Evolutionary conservation across 2,113 vertebrate species (phyloP).

Genomic region (Mixornis gularis): DNA sequence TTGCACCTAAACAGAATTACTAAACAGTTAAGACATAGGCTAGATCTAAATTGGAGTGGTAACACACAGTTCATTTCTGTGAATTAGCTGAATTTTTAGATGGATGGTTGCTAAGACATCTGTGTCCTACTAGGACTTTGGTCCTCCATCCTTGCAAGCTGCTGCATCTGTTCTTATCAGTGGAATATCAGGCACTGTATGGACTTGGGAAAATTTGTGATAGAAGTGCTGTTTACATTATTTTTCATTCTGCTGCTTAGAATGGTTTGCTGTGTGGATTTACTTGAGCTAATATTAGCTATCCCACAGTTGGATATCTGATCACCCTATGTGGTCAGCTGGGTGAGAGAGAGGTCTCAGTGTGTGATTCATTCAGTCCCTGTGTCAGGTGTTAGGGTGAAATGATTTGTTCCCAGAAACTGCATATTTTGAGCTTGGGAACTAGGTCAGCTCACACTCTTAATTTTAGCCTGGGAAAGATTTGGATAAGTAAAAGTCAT

Average conservation of each 20-base stretch:
- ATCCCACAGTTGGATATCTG: neutral
- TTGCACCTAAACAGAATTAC: neutral
- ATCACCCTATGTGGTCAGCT: neutral
- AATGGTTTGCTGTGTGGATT: neutral
- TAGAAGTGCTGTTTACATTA: neutral
- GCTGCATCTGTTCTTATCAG: neutral
- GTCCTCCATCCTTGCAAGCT: neutral
- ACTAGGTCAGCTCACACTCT: neutral
- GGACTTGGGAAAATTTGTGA: neutral
- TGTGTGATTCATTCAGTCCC: neutral
- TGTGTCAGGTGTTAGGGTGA: neutral
- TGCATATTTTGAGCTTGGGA: neutral
- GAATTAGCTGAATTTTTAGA: neutral
- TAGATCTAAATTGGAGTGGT: neutral
- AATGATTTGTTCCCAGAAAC: neutral
- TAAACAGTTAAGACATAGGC: neutral
- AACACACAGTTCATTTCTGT: neutral
- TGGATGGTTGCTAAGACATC: neutral
- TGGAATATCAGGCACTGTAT: neutral
- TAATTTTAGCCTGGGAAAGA: neutral
- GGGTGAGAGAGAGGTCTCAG: neutral
- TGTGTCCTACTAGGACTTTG: neutral
- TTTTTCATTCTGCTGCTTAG: neutral
- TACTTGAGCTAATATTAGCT: neutral
- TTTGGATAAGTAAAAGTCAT: neutral